Base-by-base conservation (phyloP, 2,113 vertebrate species). In the Illadopsis cleaveri region DNA sequence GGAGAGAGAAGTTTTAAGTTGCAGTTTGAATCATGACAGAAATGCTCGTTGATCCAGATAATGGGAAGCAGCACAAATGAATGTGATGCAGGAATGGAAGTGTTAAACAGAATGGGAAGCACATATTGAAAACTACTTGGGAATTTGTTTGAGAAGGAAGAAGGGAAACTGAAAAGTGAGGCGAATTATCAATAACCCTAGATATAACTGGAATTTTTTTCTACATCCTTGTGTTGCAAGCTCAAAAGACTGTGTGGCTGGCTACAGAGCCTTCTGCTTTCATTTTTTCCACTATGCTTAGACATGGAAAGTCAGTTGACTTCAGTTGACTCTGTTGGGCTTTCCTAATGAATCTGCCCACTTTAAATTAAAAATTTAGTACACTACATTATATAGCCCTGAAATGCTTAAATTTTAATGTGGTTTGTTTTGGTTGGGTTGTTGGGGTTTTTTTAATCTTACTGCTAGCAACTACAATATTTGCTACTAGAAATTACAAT, bases 341-440 rank as follows among this genome's bases (percentile, higher is more conserved):
- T 88, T 87, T 94, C 69, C 45, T 76, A 93, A 88, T 92, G 68
- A 96, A 75, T 90, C 72, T 69, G 30, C 60, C 64, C 53, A 33
- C 76, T 92, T 89, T 11, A 81, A 93, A 94, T 96, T 93, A 96
- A 97, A 95, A 97, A 96, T 97, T 86, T 83, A 94, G 68, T 58
- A 58, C 12, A 9, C 54, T 89, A 12, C 48, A 35, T 92, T 84
- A 89, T 81, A 47, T 78, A 91, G 72, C 44, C 24, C 69, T 64
- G 72, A 92, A 64, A 62, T 94, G 54, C 94, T 97, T 93, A 95
- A 97, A 94, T 90, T 95, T 96, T 96, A 95, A 96, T 44, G 3
- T 66, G 72, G 45, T 69, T 86, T 90, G 48, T 86, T 92, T 80
- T 68, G 47, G 19, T 84, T 82, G 62, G 61, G 1, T 6, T 18